Conservation (phyloP, 2,888 invertebrate genomes). For the Melanargia galathea region DNA sequence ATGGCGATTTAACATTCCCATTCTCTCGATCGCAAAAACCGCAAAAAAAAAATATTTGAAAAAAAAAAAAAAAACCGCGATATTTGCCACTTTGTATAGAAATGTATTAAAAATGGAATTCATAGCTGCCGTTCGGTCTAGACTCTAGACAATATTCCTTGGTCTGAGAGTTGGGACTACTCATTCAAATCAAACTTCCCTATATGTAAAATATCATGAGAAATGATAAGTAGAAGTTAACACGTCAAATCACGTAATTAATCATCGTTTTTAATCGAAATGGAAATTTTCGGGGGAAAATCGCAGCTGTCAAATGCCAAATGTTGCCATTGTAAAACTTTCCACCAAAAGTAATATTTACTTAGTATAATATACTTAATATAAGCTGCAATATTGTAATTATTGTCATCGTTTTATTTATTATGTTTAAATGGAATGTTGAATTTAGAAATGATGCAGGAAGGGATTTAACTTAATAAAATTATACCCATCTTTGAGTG, state of each 20-base stretch:
- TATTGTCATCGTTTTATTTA: constrained; percentile 16
- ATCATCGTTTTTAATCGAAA: constrained; percentile 9
- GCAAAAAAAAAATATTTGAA: too few species aligned
- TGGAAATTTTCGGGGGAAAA: not conserved
- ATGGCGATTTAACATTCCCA: too few species aligned
- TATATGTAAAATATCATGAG: too few species aligned
- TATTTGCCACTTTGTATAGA: too few species aligned
- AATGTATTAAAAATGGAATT: too few species aligned
- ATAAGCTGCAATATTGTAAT: constrained; percentile 5
- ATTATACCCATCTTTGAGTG: constrained; percentile 53
- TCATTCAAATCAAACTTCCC: constrained; percentile 15
- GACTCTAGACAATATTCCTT: too few species aligned
- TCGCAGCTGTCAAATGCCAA: not conserved
- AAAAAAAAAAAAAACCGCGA: too few species aligned
- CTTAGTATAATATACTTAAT: not conserved
- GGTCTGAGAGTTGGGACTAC: too few species aligned
- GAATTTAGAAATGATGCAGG: constrained; percentile 50
- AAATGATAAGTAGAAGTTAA: constrained; percentile 10
- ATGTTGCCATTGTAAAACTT: constrained; percentile 26
- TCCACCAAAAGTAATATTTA: constrained; percentile 17
- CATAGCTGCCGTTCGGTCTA: too few species aligned
- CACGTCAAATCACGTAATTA: too few species aligned
- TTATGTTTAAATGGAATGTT: constrained; percentile 46
- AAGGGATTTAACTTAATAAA: constrained; percentile 68
- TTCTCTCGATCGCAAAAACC: too few species aligned